A percentile compares a stretch with the other conserved stretches of the same genome.
Evolutionary conservation across 2,113 vertebrate species (phyloP).

Genomic region (Sapayoa aenigma): DNA sequence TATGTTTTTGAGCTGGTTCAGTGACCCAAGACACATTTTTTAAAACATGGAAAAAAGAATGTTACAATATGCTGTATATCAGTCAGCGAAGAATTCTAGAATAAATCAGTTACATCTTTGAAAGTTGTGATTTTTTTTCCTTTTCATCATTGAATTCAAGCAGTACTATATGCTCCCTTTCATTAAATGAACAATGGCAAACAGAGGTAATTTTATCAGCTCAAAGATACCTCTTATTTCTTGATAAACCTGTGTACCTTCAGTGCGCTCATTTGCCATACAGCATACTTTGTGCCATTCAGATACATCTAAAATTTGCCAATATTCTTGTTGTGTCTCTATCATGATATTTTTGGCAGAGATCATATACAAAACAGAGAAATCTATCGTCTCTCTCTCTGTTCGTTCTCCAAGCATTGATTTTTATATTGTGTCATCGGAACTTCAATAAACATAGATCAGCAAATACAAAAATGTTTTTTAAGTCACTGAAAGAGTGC

Average conservation of each 20-base stretch:
- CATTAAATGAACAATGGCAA: not conserved
- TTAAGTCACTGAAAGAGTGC: not conserved
- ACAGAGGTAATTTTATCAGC: not conserved
- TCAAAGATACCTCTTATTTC: not conserved
- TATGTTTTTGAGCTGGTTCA: not conserved
- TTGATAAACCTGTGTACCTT: not conserved
- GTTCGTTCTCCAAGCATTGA: not conserved
- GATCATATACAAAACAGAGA: not conserved
- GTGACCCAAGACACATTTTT: slow-evolving; percentile 12
- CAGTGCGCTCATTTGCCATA: not conserved
- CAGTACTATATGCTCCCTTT: not conserved
- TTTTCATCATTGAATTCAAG: not conserved
- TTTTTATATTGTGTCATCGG: not conserved
- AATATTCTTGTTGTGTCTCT: not conserved
- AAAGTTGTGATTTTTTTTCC: not conserved
- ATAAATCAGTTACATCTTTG: slow-evolving; percentile 16
- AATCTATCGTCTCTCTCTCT: not conserved
- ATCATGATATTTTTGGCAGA: slow-evolving; percentile 12
- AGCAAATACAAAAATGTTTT: not conserved
- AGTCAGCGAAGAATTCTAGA: not conserved
- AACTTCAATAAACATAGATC: not conserved
- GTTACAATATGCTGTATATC: not conserved
- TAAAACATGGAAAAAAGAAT: slow-evolving; percentile 3
- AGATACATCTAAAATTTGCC: not conserved
- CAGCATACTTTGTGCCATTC: not conserved